These are phyloP conservation scores for Zonotrichia leucophrys DNA, from an alignment of 2,113 vertebrate genomes.

Conservation along the genomic window DNA sequence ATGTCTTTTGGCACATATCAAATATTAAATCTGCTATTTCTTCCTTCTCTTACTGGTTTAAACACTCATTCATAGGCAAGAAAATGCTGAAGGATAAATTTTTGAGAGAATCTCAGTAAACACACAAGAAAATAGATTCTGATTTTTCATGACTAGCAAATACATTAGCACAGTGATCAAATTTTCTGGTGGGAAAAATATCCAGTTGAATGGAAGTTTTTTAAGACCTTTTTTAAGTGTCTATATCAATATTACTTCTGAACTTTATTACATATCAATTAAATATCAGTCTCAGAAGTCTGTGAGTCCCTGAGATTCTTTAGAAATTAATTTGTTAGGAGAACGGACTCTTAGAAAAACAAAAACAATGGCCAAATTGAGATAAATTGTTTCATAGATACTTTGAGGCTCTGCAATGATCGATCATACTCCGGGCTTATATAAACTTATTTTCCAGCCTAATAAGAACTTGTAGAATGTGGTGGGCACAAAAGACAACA, in stretches of 20 bases:
- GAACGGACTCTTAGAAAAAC: background rate
- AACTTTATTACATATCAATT: background rate
- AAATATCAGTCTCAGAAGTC: background rate
- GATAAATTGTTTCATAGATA: background rate
- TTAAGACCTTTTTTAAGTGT: background rate
- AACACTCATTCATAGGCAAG: background rate
- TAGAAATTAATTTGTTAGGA: background rate
- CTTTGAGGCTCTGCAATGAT: background rate
- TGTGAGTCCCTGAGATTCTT: background rate
- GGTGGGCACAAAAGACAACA: background rate
- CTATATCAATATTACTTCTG: background rate
- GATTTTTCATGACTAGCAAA: background rate
- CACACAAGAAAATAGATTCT: background rate
- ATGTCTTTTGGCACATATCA: background rate
- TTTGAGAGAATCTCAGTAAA: background rate
- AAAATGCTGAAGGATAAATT: background rate
- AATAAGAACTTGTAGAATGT: background rate
- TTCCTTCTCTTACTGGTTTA: background rate
- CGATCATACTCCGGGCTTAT: background rate
- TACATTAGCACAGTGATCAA: background rate
- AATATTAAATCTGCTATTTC: background rate
- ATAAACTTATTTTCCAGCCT: background rate
- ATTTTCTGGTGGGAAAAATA: background rate
- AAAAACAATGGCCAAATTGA: background rate
- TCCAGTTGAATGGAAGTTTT: background rate